These are phyloP conservation scores for Trididemnum clinides DNA, from an alignment of 23 tunicate genomes.

Conservation along the genomic window DNA sequence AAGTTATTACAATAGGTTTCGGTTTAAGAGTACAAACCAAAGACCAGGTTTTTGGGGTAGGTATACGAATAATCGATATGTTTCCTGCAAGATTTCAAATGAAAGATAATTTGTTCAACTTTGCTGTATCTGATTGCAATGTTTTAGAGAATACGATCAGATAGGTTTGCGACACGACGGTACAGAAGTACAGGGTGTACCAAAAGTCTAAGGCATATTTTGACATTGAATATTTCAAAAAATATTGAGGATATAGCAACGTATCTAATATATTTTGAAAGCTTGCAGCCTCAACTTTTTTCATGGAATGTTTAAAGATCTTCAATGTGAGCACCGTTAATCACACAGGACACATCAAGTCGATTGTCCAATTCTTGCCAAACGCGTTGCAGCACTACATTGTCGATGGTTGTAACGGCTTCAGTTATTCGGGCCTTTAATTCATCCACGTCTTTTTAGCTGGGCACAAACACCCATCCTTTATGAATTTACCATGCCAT, in stretches of 20 bases:
- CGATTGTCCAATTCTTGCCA: slow-evolving; percentile 29
- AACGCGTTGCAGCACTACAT: slow-evolving; percentile 9
- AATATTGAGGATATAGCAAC: slow-evolving; percentile 26
- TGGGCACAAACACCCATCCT: too few relatives aligned
- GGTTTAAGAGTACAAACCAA: too few relatives aligned
- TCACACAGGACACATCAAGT: slow-evolving; percentile 27
- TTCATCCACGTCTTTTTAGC: too few relatives aligned
- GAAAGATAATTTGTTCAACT: too few relatives aligned
- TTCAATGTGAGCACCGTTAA: slow-evolving; percentile 28
- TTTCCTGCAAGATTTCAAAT: too few relatives aligned
- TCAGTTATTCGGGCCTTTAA: not conserved
- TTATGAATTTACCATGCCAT: too few relatives aligned
- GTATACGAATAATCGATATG: too few relatives aligned
- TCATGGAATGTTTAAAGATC: slow-evolving; percentile 12
- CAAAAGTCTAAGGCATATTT: slow-evolving; percentile 15
- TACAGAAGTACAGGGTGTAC: slow-evolving; percentile 26
- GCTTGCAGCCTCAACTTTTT: slow-evolving; percentile 4
- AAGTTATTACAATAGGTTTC: too few relatives aligned
- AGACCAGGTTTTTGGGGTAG: too few relatives aligned
- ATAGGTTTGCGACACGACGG: too few relatives aligned
- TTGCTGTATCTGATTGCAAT: too few relatives aligned
- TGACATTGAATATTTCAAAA: slow-evolving; percentile 27
- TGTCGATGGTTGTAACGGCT: slow-evolving; percentile 19
- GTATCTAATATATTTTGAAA: slow-evolving; percentile 5
- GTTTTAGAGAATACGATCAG: too few relatives aligned